These are phyloP conservation scores for Genyomyrus donnyi DNA, from an alignment of 2,113 vertebrate genomes.

Conservation along the genomic window DNA sequence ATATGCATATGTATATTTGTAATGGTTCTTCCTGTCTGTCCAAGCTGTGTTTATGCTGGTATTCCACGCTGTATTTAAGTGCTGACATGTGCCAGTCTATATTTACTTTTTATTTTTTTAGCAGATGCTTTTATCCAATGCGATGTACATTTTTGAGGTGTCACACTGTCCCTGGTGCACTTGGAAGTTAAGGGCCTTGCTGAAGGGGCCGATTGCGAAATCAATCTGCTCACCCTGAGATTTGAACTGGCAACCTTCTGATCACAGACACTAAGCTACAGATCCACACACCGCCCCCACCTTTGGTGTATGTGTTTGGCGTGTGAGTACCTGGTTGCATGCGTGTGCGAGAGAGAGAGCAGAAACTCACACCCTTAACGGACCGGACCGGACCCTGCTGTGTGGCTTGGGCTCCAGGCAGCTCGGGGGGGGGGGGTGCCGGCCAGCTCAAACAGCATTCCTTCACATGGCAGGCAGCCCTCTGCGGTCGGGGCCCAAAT, in stretches of 20 bases:
- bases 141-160: neutral
- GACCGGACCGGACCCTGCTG: neutral
- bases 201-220: neutral
- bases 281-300: neutral
- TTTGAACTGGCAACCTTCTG: neutral
- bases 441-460: neutral
- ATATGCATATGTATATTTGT: neutral
- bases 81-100: neutral
- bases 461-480: neutral
- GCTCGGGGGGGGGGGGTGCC: neutral
- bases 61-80: neutral
- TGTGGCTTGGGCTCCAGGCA: neutral
- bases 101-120: neutral
- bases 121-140: neutral
- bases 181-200: neutral
- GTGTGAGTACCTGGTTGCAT: neutral
- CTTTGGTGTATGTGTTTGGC: neutral
- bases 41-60: neutral
- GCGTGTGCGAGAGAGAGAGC: neutral
- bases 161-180: neutral
- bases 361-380: neutral
- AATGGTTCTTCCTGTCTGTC: neutral
- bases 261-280: neutral
- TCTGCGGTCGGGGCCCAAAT: neutral
- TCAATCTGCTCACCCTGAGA: neutral